Conservation (phyloP, 2,888 invertebrate genomes). For the Dasysyrphus albostriatus region DNA sequence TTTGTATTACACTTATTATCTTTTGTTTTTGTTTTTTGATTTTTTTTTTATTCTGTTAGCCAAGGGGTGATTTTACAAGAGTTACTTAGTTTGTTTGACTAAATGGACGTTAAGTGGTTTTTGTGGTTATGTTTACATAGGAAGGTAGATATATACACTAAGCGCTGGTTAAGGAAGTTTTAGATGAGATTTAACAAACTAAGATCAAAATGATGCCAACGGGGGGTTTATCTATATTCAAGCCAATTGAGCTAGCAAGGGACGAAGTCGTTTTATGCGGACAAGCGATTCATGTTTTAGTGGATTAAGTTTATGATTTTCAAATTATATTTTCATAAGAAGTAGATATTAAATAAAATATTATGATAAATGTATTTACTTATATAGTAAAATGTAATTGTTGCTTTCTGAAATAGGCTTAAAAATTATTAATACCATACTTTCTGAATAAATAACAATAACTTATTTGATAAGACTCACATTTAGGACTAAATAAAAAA, state of each 20-base stretch:
- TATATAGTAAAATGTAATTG: too few relatives aligned
- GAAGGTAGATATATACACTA: background rate
- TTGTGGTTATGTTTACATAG: constrained; percentile 15
- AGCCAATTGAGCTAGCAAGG: constrained; percentile 27
- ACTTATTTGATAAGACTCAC: too few relatives aligned
- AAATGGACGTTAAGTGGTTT: constrained; percentile 45
- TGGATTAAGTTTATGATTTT: constrained; percentile 1
- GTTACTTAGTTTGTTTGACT: constrained; percentile 55
- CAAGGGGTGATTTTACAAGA: constrained; percentile 57
- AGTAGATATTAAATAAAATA: too few relatives aligned
- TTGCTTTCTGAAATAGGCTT: too few relatives aligned
- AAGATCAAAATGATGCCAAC: constrained; percentile 7
- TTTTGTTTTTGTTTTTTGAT: constrained; percentile 15
- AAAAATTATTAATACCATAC: too few relatives aligned
- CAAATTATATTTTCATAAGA: background rate
- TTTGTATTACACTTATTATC: constrained; percentile 65
- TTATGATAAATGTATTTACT: too few relatives aligned
- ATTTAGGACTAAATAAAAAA: too few relatives aligned
- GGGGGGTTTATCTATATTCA: constrained; percentile 16
- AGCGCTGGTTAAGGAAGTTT: constrained; percentile 9
- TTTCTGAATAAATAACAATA: too few relatives aligned
- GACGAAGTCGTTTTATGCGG: constrained; percentile 6
- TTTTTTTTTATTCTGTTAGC: constrained; percentile 7
- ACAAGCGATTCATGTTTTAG: background rate
- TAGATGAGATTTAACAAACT: constrained; percentile 21